A percentile compares a stretch with the other conserved stretches of the same genome.
Evolutionary conservation across 2,888 invertebrate genomes (phyloP).

Genomic region (Stegana nigrithorax): DNA sequence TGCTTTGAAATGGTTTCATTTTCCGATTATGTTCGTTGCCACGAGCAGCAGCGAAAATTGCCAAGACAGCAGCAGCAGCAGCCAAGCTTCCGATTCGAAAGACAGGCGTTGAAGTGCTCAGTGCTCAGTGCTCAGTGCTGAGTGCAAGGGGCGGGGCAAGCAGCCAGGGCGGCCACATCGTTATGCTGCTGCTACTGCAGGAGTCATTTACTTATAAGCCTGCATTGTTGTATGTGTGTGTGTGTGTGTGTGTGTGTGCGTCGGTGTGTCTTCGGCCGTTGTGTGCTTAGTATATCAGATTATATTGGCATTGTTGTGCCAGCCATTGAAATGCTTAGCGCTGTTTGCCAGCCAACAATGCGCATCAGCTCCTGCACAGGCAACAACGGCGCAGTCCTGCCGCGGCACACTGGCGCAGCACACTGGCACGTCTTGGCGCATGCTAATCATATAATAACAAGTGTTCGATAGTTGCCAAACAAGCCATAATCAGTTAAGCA

Average conservation of each 20-base stretch:
- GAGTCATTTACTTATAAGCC: too few species aligned
- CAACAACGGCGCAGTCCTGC: too few species aligned
- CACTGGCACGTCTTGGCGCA: too few species aligned
- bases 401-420: too few species aligned
- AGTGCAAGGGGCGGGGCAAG: background rate
- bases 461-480: background rate
- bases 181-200: too few species aligned
- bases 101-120: background rate
- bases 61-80: too few species aligned
- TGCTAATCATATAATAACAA: background rate
- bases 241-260: too few species aligned
- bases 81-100: background rate
- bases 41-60: background rate
- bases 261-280: background rate
- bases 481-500: background rate
- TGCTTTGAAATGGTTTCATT: constrained; percentile 1
- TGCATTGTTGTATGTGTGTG: too few species aligned
- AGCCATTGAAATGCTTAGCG: background rate
- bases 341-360: background rate
- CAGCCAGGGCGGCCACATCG: too few species aligned
- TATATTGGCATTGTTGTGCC: background rate
- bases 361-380: background rate
- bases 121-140: background rate
- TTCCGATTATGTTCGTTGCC: background rate
- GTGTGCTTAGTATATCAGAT: background rate